These are phyloP conservation scores for Caenorhabditis virilis DNA, from an alignment of 2,888 invertebrate species.

Conservation along the genomic window DNA sequence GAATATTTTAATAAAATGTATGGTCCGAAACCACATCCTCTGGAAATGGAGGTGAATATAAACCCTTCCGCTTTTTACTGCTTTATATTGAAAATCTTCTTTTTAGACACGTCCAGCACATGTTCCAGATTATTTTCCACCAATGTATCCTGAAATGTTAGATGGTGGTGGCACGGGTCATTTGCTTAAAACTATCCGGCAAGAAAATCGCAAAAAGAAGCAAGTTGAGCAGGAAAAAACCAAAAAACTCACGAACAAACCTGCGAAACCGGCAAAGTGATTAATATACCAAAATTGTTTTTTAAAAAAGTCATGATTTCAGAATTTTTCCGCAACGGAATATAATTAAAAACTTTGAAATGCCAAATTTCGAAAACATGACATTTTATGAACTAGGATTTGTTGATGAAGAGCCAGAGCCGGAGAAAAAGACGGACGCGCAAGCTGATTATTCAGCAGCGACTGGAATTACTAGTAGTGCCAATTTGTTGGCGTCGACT, in stretches of 20 bases:
- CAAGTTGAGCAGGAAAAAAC: slow-evolving; percentile 11
- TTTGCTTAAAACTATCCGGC: no score
- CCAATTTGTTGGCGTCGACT: background rate
- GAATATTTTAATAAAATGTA: slow-evolving; percentile 18
- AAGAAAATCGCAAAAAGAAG: slow-evolving; percentile 11
- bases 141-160: slow-evolving; percentile 18
- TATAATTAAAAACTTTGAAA: no score
- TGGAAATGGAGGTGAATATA: slow-evolving; percentile 11
- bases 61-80: background rate
- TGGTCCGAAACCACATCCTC: slow-evolving; percentile 16
- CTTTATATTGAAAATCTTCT: slow-evolving; percentile 2
- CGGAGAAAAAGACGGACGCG: background rate
- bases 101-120: slow-evolving; percentile 10
- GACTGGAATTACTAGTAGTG: background rate
- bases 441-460: background rate
- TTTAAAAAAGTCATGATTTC: slow-evolving; percentile 1
- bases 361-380: slow-evolving; percentile 24
- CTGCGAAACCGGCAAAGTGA: background rate
- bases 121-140: slow-evolving; percentile 10
- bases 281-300: background rate
- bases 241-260: no score
- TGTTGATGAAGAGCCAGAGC: slow-evolving; percentile 11
- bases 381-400: slow-evolving; percentile 16
- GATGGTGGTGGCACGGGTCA: slow-evolving; percentile 4
- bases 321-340: no score